Conservation (phyloP, 2,113 vertebrate species). For the Microtus pennsylvanicus region DNA sequence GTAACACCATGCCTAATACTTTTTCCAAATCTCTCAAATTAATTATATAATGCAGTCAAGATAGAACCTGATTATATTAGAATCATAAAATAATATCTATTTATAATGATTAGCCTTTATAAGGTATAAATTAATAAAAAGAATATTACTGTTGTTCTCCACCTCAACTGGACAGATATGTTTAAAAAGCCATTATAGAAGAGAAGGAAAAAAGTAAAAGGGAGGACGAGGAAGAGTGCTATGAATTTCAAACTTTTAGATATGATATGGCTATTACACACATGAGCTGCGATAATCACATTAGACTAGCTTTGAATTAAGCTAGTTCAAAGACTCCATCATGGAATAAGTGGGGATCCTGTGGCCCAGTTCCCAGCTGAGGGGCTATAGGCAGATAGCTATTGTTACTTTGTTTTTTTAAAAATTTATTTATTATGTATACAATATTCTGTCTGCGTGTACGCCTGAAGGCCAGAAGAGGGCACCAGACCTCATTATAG, state of each 20-base stretch:
- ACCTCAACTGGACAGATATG: not conserved
- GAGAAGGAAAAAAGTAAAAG: not conserved
- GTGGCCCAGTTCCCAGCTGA: too few species aligned
- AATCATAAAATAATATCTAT: not conserved
- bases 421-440: too few species aligned
- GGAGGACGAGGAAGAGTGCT: not conserved
- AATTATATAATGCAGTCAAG: not conserved
- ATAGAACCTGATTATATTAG: not conserved
- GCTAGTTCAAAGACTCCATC: not conserved
- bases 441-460: too few species aligned
- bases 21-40: not conserved
- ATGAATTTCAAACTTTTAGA: not conserved
- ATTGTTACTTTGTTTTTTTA: not conserved
- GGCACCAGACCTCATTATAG: too few species aligned
- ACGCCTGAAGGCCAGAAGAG: too few species aligned
- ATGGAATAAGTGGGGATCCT: not conserved
- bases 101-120: not conserved
- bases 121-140: constrained; percentile 18
- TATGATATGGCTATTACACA: not conserved
- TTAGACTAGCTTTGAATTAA: not conserved
- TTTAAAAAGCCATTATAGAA: not conserved
- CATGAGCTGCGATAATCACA: not conserved
- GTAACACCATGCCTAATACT: not conserved
- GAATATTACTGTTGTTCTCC: not conserved
- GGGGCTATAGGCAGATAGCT: not conserved